phyloP scores from a whole-genome alignment of 2,888 invertebrate genomes.

The Bimastos eiseni region DNA sequence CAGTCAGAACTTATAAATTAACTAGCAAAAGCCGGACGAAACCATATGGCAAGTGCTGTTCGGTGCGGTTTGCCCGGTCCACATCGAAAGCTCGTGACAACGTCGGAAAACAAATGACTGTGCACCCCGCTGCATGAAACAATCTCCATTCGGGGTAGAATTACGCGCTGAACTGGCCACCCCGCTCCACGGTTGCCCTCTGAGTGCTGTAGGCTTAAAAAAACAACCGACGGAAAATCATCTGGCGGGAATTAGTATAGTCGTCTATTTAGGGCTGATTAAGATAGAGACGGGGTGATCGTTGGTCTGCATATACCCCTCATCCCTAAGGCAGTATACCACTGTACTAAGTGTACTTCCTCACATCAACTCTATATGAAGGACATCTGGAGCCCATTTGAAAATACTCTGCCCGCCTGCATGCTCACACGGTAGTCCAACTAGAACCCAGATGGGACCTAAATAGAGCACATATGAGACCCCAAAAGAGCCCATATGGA shows the following conservation, averaged over 20 bases:
- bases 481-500: no score
- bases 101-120: background rate
- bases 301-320: background rate
- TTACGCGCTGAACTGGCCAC: background rate
- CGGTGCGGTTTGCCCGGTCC: background rate
- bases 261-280: background rate
- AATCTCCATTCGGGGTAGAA: background rate
- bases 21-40: background rate
- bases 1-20: slow-evolving; percentile 6
- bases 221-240: background rate
- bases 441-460: no score
- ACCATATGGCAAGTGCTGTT: background rate
- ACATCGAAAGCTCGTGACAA: background rate
- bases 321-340: background rate
- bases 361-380: background rate
- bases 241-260: background rate
- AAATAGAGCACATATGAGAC: no score
- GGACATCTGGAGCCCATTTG: no score
- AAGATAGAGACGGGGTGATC: background rate
- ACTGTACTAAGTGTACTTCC: background rate
- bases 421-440: no score
- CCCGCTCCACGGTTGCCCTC: background rate
- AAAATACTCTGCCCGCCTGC: no score
- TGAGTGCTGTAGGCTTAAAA: background rate
- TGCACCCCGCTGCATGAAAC: background rate